These are phyloP conservation scores for Chinchilla lanigera DNA, from an alignment of 2,113 vertebrate species.

Conservation along the genomic window DNA sequence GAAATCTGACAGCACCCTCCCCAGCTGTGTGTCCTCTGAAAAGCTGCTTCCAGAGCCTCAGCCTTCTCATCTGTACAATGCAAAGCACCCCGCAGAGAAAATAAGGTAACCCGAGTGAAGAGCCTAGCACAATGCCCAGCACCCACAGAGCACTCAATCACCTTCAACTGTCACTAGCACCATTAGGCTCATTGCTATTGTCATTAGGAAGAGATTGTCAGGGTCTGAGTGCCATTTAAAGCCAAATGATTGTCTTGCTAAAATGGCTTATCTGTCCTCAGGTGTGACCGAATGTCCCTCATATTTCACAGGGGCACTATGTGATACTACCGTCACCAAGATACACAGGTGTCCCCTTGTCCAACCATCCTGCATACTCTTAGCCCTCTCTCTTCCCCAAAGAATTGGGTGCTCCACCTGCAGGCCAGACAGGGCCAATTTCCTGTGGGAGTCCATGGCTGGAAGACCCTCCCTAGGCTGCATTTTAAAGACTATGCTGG, in stretches of 20 bases:
- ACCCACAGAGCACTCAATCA: background rate
- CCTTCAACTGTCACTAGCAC: background rate
- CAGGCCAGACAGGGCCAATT: background rate
- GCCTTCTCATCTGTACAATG: background rate
- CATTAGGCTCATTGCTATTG: background rate
- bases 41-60: background rate
- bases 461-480: background rate
- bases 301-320: background rate
- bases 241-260: conserved; percentile 1
- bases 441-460: background rate
- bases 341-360: background rate
- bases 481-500: background rate
- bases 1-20: background rate
- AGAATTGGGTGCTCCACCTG: background rate
- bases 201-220: conserved; percentile 2
- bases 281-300: background rate
- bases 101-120: background rate
- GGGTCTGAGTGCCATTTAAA: background rate
- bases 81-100: background rate
- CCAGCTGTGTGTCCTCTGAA: background rate
- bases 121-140: background rate
- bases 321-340: background rate
- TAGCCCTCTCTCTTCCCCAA: background rate
- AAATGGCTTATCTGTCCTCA: background rate
- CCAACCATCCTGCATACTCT: background rate